Conservation (phyloP, 37 sponge, comb jelly and placozoan genomes). For the Diacarnus erythraeanus region DNA sequence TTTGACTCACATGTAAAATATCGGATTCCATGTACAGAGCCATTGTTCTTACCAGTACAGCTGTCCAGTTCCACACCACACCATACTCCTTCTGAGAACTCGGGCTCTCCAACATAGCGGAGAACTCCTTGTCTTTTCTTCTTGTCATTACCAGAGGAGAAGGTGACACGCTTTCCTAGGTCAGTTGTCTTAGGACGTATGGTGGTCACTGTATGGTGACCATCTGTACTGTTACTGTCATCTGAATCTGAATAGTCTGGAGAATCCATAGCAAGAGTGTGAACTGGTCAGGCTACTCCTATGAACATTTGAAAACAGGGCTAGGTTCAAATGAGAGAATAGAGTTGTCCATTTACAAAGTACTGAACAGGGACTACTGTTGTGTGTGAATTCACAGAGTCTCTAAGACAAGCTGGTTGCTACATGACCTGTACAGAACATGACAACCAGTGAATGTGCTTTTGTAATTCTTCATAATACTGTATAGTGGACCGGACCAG, state of each 20-base stretch:
- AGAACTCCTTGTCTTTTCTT: slow-evolving; percentile 44
- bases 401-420: no score
- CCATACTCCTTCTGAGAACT: slow-evolving; percentile 62
- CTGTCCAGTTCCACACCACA: slow-evolving; percentile 65
- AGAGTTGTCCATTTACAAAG: no score
- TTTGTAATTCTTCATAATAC: no score
- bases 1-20: slow-evolving; percentile 54
- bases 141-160: slow-evolving; percentile 45
- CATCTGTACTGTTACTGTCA: slow-evolving; percentile 8
- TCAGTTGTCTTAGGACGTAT: slow-evolving; percentile 24
- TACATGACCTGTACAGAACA: no score
- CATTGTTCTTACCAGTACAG: slow-evolving; percentile 61
- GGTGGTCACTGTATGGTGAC: background rate
- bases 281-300: no score
- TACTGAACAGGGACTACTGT: no score
- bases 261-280: no score
- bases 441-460: no score
- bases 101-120: slow-evolving; percentile 49
- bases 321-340: no score
- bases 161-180: slow-evolving; percentile 58
- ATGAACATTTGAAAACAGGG: no score
- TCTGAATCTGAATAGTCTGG: slow-evolving; percentile 1
- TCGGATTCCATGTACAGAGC: slow-evolving; percentile 50
- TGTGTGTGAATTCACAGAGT: no score
- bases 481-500: no score